phyloP scores from a whole-genome alignment of 2,797 vertebrate genomes.

The Emydoidea blandingii region DNA sequence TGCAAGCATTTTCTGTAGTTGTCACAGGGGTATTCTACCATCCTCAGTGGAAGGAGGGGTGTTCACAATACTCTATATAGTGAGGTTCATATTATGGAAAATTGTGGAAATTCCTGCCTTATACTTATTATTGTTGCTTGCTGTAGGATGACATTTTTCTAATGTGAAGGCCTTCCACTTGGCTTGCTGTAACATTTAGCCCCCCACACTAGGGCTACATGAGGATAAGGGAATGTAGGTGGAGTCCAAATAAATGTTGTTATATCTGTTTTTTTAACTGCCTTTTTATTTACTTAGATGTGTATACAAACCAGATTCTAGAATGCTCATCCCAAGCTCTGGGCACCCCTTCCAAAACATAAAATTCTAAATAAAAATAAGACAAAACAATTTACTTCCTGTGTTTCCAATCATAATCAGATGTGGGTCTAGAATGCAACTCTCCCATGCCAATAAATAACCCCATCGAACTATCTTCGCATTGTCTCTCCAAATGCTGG shows the following conservation, averaged over 20 bases:
- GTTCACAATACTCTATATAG: not conserved
- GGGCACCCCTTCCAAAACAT: conserved; percentile 24
- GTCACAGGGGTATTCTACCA: not conserved
- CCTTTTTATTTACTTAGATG: not conserved
- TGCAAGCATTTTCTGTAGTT: not conserved
- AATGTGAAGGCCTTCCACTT: conserved; percentile 22
- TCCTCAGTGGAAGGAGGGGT: not conserved
- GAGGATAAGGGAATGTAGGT: conserved; percentile 31
- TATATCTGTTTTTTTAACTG: conserved; percentile 25
- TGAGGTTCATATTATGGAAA: not conserved
- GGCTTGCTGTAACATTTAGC: not conserved
- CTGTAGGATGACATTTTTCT: conserved; percentile 27
- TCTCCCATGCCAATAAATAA: conserved; percentile 16
- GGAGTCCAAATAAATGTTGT: conserved; percentile 12
- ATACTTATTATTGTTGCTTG: conserved; percentile 1
- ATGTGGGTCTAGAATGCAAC: not conserved
- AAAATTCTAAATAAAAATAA: not conserved
- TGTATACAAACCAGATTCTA: not conserved
- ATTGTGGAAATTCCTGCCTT: not conserved
- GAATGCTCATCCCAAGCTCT: not conserved
- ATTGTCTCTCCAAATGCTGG: not conserved
- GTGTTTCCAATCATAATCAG: not conserved
- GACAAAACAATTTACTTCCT: not conserved
- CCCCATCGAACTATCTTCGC: not conserved
- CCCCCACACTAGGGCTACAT: not conserved